Conservation (phyloP, 2,797 vertebrate genomes). For the Bufotes viridis region DNA sequence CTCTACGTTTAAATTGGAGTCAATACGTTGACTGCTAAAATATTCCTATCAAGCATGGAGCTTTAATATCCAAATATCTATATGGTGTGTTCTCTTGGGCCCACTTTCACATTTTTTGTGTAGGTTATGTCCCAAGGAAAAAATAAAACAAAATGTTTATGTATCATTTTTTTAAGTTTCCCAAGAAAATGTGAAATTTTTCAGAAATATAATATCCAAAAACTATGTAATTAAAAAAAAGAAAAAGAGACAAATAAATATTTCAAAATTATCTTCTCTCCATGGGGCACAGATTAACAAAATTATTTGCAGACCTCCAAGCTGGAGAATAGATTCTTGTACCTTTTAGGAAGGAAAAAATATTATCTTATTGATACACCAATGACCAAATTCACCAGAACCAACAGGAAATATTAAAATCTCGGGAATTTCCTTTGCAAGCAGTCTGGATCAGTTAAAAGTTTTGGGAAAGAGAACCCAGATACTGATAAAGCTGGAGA, state of each 20-base stretch:
- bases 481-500: too few species aligned
- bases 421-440: too few species aligned
- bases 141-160: neutral
- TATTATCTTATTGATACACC: neutral
- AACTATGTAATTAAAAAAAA: too few species aligned
- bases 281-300: neutral
- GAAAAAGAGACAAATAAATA: neutral
- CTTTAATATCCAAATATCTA: conserved; percentile 16
- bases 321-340: neutral
- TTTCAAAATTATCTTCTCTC: neutral
- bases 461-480: too few species aligned
- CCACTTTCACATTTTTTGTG: neutral
- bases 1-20: conserved; percentile 52
- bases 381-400: neutral
- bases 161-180: neutral
- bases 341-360: neutral
- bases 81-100: conserved; percentile 1
- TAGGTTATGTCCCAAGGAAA: neutral
- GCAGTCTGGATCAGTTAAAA: too few species aligned
- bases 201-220: neutral
- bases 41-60: conserved; percentile 37
- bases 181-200: neutral
- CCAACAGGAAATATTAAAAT: too few species aligned
- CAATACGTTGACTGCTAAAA: conserved; percentile 43
- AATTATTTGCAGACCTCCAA: neutral